Evolutionary conservation across 2,888 invertebrate species (phyloP).

Genomic region (Mesorhabditis spiculigera): DNA sequence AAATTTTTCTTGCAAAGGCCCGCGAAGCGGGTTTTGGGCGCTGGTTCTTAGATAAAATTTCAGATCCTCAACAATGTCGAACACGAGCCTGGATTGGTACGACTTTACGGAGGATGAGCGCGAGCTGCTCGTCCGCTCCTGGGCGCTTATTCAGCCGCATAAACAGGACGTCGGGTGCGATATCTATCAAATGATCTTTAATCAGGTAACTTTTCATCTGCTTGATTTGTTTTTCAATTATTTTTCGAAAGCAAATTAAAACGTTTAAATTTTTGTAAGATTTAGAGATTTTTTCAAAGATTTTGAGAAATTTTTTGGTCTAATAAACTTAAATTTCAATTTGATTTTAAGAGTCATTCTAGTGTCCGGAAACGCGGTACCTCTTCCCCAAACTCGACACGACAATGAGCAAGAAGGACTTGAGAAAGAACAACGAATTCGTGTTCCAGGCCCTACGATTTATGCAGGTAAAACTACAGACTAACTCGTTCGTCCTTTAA

Average conservation of each 20-base stretch:
- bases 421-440: slow-evolving; percentile 42
- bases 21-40: no score
- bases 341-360: slow-evolving; percentile 15
- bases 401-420: slow-evolving; percentile 33
- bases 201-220: slow-evolving; percentile 33
- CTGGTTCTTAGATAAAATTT: no score
- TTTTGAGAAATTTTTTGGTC: slow-evolving; percentile 6
- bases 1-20: no score
- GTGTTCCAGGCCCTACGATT: slow-evolving; percentile 50
- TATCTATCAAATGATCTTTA: slow-evolving; percentile 53
- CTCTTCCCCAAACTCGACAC: slow-evolving; percentile 49
- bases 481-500: no score
- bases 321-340: background rate
- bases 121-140: slow-evolving; percentile 30
- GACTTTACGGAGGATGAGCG: slow-evolving; percentile 37
- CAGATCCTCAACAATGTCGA: background rate
- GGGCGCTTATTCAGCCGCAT: slow-evolving; percentile 28
- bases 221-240: background rate
- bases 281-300: background rate
- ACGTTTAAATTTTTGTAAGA: background rate
- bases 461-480: slow-evolving; percentile 36
- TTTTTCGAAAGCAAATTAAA: background rate
- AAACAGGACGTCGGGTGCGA: slow-evolving; percentile 37
- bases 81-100: slow-evolving; percentile 25
- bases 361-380: slow-evolving; percentile 42